phyloP scores from a whole-genome alignment of 1,140 invertebrate species.

The Drosophila sp. region DNA sequence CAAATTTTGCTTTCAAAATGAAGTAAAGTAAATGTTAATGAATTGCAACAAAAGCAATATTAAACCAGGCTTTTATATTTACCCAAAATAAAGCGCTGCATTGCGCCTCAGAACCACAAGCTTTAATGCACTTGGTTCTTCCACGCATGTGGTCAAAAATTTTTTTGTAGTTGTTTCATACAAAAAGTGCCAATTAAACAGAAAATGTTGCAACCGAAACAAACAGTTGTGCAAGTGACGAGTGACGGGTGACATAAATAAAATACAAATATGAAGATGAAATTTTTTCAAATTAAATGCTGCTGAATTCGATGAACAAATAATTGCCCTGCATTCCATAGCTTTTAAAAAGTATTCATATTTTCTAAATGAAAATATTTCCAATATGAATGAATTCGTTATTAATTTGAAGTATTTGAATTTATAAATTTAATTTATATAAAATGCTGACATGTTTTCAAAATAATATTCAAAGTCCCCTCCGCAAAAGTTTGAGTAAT shows the following conservation, averaged over 20 bases:
- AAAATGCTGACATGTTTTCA: no score
- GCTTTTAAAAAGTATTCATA: background rate
- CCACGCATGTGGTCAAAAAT: slow-evolving; percentile 18
- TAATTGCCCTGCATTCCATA: background rate
- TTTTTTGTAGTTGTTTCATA: slow-evolving; percentile 3
- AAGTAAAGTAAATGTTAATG: slow-evolving; percentile 39
- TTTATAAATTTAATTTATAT: no score
- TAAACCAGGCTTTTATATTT: slow-evolving; percentile 29
- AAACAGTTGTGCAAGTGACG: slow-evolving; percentile 46
- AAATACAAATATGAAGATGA: slow-evolving; percentile 8
- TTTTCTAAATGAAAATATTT: background rate
- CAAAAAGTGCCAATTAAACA: slow-evolving; percentile 48
- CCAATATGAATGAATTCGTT: no score
- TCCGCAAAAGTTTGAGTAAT: no score
- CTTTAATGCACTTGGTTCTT: background rate
- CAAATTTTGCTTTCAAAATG: slow-evolving; percentile 37
- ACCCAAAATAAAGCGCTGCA: slow-evolving; percentile 1
- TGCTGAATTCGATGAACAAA: background rate
- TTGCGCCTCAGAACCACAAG: background rate
- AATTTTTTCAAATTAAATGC: slow-evolving; percentile 5
- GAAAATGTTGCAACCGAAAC: slow-evolving; percentile 64
- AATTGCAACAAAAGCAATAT: slow-evolving; percentile 34
- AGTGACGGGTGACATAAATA: slow-evolving; percentile 53
- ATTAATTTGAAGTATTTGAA: no score
- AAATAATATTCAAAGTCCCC: no score